Evolutionary conservation across 2,888 invertebrate genomes (phyloP), one percentile per base, ranked within the genome.

Genomic region (Hedychridium roseum): DNA sequence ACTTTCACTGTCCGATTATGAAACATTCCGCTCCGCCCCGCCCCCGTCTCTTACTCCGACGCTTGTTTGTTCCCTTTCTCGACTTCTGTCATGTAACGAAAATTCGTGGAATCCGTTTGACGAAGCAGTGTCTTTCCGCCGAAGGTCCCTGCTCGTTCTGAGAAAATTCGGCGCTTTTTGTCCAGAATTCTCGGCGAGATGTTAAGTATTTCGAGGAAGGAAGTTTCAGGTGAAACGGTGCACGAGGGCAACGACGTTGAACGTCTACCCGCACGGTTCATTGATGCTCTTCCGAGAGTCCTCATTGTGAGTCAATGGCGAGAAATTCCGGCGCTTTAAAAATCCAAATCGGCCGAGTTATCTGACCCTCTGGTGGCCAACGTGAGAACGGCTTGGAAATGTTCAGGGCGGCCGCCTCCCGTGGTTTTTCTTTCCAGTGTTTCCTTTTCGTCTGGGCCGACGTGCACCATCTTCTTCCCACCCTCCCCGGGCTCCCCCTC

Each of bases 401-500:
- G 5, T 23, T 9, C 23, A 4, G 23, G 9, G 9, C 23, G 23
- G 23, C 4, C 27, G 3, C 27, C 27, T 2, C 4, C 27, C 27
- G 9, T 27, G 27, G 27, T 12, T 27, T 27, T 27, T 27, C 9
- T 9, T 9, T 9, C 5, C 23, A 9, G 23, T 12, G 27, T 27
- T 27, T 27, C 12, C n/a, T n/a, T 28, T 28, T 9, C 2, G 14
- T 14, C 14, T 28, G 11, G 12, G 28, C 28, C 11, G 12, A 28
- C 28, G 28, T 28, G 14, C 28, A 6, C 28, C 28, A n/a, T 11
- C 28, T 14, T 14, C 14, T 28, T 28, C 11, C 28, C 28, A 9
- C 28, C 28, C 28, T 28, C 11, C 17, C 17, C 32, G 21, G 20
- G 16, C 18, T 40, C 18, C 23, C 28, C 21, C 34, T 34, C 50